phyloP scores from a whole-genome alignment of 2,888 invertebrate genomes.

The Phymatocera aterrima region DNA sequence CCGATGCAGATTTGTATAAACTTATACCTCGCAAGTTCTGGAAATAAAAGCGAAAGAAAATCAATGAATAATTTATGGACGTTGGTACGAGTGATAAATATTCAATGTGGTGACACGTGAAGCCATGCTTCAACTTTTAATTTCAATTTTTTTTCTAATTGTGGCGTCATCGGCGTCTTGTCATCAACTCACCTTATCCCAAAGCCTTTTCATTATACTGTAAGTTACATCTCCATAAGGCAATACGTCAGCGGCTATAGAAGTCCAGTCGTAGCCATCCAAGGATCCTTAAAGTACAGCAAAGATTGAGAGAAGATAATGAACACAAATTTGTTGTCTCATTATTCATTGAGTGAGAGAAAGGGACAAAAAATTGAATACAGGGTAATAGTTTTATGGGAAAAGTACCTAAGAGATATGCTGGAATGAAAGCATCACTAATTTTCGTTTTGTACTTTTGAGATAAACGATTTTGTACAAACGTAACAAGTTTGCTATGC shows the following conservation, averaged over 20 bases:
- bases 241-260: constrained; percentile 59
- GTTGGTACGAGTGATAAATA: too few relatives aligned
- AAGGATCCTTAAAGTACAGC: constrained; percentile 68
- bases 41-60: too few relatives aligned
- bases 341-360: not conserved
- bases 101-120: not conserved
- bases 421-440: constrained; percentile 60
- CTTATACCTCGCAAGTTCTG: constrained; percentile 63
- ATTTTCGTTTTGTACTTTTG: constrained; percentile 59
- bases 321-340: not conserved
- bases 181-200: constrained; percentile 60
- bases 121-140: not conserved
- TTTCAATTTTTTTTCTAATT: not conserved
- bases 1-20: constrained; percentile 65
- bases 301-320: too few relatives aligned
- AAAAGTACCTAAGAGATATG: constrained; percentile 64
- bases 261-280: constrained; percentile 66
- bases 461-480: constrained; percentile 57
- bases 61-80: not conserved
- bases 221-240: constrained; percentile 61
- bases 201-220: constrained; percentile 62
- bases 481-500: constrained; percentile 61
- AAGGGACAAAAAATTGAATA: too few relatives aligned
- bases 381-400: not conserved
- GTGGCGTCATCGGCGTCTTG: not conserved